These are phyloP conservation scores for Leistus spinibarbis DNA, from an alignment of 2,888 invertebrate species.

Conservation along the genomic window DNA sequence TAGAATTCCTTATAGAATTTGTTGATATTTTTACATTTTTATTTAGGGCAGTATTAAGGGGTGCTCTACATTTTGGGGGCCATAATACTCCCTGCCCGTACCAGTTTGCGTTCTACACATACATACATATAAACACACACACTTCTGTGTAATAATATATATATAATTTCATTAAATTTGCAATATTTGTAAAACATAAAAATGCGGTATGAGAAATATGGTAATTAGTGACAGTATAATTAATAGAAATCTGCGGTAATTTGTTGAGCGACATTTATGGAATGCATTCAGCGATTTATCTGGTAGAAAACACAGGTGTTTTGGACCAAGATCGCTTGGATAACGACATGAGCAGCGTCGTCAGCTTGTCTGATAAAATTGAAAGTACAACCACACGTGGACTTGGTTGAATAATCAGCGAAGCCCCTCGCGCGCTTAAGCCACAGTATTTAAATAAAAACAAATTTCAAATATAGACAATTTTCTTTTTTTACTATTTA, in stretches of 20 bases:
- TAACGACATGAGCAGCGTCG: neutral
- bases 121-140: no score
- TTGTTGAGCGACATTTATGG: neutral
- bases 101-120: no score
- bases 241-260: neutral
- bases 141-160: no score
- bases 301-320: neutral
- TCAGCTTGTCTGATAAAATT: neutral
- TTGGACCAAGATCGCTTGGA: neutral
- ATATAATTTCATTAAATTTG: no score
- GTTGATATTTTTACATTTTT: no score
- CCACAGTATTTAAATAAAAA: neutral
- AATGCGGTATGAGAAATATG: no score
- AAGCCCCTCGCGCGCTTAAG: neutral
- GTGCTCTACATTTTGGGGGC: no score
- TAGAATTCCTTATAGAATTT: no score
- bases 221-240: no score
- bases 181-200: no score
- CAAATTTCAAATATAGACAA: neutral
- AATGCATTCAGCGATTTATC: neutral
- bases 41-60: no score
- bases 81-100: no score
- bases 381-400: neutral
- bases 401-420: neutral
- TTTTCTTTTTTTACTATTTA: neutral